Conservation (phyloP, 2,113 vertebrate genomes). For the Genyomyrus donnyi region DNA sequence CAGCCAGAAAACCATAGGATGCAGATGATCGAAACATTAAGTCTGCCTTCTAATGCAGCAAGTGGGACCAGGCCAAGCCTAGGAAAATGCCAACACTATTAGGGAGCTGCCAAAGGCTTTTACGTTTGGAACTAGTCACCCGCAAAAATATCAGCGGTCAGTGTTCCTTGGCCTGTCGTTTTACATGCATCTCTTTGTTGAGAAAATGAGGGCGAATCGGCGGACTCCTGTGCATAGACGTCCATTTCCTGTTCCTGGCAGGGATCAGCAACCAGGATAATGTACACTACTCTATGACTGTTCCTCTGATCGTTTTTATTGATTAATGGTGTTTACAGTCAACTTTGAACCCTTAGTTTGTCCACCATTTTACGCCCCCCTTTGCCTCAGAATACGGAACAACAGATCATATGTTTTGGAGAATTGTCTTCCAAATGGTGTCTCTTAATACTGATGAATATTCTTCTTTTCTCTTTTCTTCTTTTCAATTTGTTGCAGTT, state of each 20-base stretch:
- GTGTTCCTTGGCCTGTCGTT: background rate
- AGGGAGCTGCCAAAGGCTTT: background rate
- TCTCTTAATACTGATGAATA: background rate
- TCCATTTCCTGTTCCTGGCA: background rate
- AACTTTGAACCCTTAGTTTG: background rate
- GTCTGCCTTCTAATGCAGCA: background rate
- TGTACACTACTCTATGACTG: background rate
- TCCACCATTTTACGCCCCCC: background rate
- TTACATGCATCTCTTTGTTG: background rate
- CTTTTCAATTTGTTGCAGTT: background rate
- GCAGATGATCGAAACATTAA: background rate
- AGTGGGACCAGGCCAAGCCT: background rate
- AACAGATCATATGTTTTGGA: background rate
- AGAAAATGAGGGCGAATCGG: background rate
- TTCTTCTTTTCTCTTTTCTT: background rate
- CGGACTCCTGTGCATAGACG: background rate
- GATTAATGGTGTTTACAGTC: background rate
- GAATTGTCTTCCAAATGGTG: background rate
- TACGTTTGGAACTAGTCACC: background rate
- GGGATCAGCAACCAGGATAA: background rate
- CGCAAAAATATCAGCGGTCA: background rate
- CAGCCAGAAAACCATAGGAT: background rate
- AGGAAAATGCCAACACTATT: constrained; percentile 10
- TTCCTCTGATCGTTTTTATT: background rate
- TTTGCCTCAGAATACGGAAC: background rate